These are phyloP conservation scores for Cepaea nemoralis DNA, from an alignment of 1,140 invertebrate species.

Conservation along the genomic window DNA sequence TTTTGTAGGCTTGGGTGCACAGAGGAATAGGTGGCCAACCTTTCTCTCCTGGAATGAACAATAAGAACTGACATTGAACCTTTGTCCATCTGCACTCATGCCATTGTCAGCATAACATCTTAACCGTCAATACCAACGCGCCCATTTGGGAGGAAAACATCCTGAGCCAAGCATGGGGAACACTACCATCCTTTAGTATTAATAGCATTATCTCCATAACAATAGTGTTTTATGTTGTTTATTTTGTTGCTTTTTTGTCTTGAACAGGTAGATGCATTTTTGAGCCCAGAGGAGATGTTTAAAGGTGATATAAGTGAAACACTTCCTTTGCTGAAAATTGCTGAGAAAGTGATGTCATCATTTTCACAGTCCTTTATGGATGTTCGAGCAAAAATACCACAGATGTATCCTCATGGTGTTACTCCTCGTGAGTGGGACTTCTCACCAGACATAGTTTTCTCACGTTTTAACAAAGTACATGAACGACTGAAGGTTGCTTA, in stretches of 20 bases:
- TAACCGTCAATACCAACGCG: too few species aligned
- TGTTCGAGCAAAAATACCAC: constrained; percentile 79
- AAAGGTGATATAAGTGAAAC: constrained; percentile 72
- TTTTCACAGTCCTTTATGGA: constrained; percentile 78
- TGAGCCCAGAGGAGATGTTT: constrained; percentile 90
- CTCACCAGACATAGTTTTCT: constrained; percentile 87
- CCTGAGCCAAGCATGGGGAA: too few species aligned
- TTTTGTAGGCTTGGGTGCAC: too few species aligned
- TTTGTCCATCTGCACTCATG: too few species aligned
- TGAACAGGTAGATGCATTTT: constrained; percentile 82
- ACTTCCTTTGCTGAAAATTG: constrained; percentile 90
- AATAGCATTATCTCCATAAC: too few species aligned
- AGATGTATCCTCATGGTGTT: constrained; percentile 77
- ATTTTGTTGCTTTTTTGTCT: background rate
- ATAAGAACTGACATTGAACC: too few species aligned
- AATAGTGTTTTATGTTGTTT: too few species aligned
- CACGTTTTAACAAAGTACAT: constrained; percentile 86
- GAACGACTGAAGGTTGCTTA: constrained; percentile 86
- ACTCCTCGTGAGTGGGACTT: constrained; percentile 86
- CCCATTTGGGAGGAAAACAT: too few species aligned
- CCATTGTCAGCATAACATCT: too few species aligned
- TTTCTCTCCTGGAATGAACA: too few species aligned
- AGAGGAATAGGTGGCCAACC: too few species aligned
- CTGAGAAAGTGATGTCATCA: constrained; percentile 82
- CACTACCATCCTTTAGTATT: too few species aligned